Evolutionary conservation across 2,888 invertebrate species (phyloP).

Genomic region (Xanthia togata): DNA sequence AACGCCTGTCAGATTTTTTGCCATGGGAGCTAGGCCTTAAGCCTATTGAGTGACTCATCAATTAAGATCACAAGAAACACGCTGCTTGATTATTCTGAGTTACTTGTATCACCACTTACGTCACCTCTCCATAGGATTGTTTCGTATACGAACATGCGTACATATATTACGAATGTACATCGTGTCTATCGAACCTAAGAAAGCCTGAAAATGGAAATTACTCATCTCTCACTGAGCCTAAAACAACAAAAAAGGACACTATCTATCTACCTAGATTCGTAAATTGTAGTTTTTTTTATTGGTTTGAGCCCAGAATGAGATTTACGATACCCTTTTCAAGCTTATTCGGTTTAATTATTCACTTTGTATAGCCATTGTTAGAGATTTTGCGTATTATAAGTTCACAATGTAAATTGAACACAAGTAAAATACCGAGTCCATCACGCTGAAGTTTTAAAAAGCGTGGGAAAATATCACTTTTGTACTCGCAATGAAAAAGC

Average conservation of each 20-base stretch:
- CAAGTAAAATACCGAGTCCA: not conserved
- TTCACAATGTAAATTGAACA: constrained; percentile 10
- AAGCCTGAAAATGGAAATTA: not conserved
- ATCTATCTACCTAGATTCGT: not conserved
- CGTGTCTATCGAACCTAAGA: constrained; percentile 9
- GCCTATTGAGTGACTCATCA: constrained; percentile 36
- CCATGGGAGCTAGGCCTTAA: constrained; percentile 29
- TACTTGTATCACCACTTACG: constrained; percentile 55
- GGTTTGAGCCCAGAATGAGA: constrained; percentile 36
- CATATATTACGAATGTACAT: constrained; percentile 21
- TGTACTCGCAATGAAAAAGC: not conserved
- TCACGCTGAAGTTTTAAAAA: constrained; percentile 1
- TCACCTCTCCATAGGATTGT: constrained; percentile 60
- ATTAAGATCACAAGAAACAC: constrained; percentile 46
- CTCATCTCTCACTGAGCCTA: constrained; percentile 12
- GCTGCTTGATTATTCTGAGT: constrained; percentile 29
- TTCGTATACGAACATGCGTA: constrained; percentile 57
- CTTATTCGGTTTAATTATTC: constrained; percentile 32
- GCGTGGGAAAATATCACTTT: constrained; percentile 2
- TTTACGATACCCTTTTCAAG: constrained; percentile 20
- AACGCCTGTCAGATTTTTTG: constrained; percentile 9
- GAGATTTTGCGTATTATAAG: not conserved
- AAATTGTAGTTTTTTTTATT: constrained; percentile 32
- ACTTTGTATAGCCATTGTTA: constrained; percentile 19
- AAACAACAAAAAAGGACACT: constrained; percentile 14